Evolutionary conservation across 2,797 vertebrate genomes (phyloP).

Genomic region (Epinephelus coioides): DNA sequence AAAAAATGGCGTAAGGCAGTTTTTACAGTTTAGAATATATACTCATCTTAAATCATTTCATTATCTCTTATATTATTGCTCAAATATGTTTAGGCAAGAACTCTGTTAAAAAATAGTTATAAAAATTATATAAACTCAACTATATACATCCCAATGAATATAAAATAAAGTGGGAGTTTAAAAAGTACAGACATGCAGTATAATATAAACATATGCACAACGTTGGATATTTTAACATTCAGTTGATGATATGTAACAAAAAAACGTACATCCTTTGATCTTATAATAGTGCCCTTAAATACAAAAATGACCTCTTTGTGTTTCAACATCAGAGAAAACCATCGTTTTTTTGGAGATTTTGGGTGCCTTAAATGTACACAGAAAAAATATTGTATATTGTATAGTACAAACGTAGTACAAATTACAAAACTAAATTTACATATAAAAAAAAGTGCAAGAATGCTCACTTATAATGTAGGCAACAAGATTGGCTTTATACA

Average conservation of each 20-base stretch:
- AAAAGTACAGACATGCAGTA: not conserved
- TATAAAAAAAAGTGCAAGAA: conserved; percentile 48
- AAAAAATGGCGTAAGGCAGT: not conserved
- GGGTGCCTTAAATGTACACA: not conserved
- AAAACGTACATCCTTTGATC: not conserved
- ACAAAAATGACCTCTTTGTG: not conserved
- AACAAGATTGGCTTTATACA: not conserved
- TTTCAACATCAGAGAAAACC: not conserved
- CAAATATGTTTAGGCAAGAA: conserved; percentile 1
- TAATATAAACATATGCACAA: conserved; percentile 18
- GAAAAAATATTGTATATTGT: conserved; percentile 7
- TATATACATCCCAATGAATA: conserved; percentile 24
- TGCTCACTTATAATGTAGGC: not conserved
- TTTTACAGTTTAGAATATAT: not conserved
- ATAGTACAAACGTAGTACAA: not conserved
- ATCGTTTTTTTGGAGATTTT: not conserved
- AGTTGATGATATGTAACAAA: not conserved
- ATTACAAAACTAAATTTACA: conserved; percentile 8
- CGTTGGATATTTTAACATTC: not conserved
- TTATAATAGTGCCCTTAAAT: not conserved
- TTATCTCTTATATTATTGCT: not conserved
- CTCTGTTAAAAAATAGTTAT: not conserved
- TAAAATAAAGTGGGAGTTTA: conserved; percentile 14
- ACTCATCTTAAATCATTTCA: not conserved
- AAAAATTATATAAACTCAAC: not conserved